phyloP scores from a whole-genome alignment of 2,113 vertebrate species.

The Phalacrocorax brasilianus region DNA sequence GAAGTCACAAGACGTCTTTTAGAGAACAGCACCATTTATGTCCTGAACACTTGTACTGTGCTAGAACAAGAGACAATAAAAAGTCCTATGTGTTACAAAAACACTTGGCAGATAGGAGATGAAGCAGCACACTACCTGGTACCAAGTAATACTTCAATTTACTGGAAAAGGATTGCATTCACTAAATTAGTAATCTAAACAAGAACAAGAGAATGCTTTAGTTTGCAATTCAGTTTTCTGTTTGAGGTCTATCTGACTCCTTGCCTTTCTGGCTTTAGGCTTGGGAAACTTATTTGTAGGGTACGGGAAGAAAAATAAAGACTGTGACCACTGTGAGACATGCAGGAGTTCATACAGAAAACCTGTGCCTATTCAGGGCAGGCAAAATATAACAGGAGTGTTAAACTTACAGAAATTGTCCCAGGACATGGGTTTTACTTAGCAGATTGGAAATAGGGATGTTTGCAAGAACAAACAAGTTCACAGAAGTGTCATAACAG shows the following conservation, averaged over 20 bases:
- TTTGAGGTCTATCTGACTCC: background rate
- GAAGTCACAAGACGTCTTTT: background rate
- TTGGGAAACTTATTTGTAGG: background rate
- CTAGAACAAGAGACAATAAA: background rate
- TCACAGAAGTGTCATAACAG: background rate
- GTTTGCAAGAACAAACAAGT: background rate
- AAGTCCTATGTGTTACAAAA: background rate
- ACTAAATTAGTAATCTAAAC: background rate
- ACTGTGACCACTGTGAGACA: background rate
- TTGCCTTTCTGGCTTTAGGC: background rate
- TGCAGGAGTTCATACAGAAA: background rate
- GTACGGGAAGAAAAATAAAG: background rate
- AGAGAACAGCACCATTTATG: background rate
- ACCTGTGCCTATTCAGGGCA: background rate
- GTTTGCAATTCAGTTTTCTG: background rate
- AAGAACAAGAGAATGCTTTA: background rate
- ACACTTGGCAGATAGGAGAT: background rate
- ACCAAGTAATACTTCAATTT: background rate
- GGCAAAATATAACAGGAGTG: background rate
- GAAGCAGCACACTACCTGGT: background rate
- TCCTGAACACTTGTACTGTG: background rate
- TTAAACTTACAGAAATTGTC: background rate
- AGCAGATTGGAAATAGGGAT: background rate
- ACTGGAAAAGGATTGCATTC: background rate
- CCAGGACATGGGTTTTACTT: background rate